These are phyloP conservation scores for Pyrgilauda ruficollis DNA, from an alignment of 2,113 vertebrate species.

Conservation along the genomic window DNA sequence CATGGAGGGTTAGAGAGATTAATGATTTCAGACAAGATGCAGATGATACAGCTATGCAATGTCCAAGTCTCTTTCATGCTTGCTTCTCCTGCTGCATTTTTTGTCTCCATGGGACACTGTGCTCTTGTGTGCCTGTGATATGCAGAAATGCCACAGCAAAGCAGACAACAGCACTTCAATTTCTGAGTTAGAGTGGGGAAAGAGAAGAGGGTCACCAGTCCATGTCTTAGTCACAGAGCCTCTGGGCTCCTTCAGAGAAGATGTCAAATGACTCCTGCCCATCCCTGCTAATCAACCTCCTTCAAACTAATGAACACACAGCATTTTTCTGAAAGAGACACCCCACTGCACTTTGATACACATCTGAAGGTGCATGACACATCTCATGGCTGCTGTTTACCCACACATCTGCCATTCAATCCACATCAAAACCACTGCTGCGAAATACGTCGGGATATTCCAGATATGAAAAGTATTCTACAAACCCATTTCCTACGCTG, in stretches of 20 bases:
- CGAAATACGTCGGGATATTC: neutral
- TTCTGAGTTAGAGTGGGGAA: neutral
- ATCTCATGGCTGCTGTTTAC: neutral
- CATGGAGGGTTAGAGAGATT: neutral
- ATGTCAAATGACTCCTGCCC: neutral
- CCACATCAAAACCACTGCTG: neutral
- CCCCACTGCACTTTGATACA: neutral
- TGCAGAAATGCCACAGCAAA: neutral
- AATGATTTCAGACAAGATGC: conserved; percentile 40
- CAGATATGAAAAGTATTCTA: neutral
- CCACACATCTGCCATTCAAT: neutral
- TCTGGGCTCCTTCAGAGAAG: neutral
- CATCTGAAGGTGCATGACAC: neutral
- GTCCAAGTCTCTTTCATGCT: conserved; percentile 45
- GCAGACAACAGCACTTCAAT: neutral
- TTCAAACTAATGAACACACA: neutral
- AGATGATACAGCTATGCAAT: conserved; percentile 31
- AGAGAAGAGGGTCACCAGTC: neutral
- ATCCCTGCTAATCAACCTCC: neutral
- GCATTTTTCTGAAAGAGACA: neutral
- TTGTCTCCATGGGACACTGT: neutral
- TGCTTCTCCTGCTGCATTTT: conserved; percentile 11
- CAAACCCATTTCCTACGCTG: neutral
- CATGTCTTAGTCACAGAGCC: neutral
- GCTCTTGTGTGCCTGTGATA: neutral